Percentiles rank a stretch among this genome's conserved stretches.
These are phyloP conservation scores for Brachypodius melanocephalos DNA, from an alignment of 2,113 vertebrate species.

Conservation along the genomic window DNA sequence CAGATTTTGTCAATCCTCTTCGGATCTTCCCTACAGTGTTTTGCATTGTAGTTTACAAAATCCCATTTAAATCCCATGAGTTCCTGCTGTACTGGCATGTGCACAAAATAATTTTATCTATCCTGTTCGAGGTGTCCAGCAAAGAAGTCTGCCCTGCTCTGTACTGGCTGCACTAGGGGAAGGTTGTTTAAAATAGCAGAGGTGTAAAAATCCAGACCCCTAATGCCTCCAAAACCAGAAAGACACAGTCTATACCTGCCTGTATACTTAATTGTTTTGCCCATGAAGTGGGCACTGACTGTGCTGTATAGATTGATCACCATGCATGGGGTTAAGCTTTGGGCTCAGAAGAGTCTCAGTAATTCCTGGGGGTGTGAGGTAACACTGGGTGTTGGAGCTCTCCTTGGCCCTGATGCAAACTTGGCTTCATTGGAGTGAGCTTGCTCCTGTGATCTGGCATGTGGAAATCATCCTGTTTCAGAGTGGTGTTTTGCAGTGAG, in stretches of 20 bases:
- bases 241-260: neutral
- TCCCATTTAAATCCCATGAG: neutral
- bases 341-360: neutral
- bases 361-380: neutral
- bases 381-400: fast-evolving
- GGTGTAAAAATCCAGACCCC: neutral
- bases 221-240: neutral
- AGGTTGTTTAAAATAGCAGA: neutral
- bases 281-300: neutral
- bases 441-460: neutral
- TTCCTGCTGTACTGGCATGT: neutral
- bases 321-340: fast-evolving
- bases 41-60: neutral
- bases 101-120: neutral
- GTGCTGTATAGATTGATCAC: neutral
- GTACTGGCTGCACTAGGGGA: neutral
- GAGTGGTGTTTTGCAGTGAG: neutral
- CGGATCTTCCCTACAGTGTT: neutral
- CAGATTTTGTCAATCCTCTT: neutral
- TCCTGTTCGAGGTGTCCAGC: neutral
- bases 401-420: neutral
- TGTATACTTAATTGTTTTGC: neutral
- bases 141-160: neutral
- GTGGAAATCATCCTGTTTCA: neutral
- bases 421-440: neutral